A percentile compares a stretch with the other conserved stretches of the same genome.
phyloP scores from a whole-genome alignment of 1,140 invertebrate genomes.

The Caenorhabditis elegans region DNA sequence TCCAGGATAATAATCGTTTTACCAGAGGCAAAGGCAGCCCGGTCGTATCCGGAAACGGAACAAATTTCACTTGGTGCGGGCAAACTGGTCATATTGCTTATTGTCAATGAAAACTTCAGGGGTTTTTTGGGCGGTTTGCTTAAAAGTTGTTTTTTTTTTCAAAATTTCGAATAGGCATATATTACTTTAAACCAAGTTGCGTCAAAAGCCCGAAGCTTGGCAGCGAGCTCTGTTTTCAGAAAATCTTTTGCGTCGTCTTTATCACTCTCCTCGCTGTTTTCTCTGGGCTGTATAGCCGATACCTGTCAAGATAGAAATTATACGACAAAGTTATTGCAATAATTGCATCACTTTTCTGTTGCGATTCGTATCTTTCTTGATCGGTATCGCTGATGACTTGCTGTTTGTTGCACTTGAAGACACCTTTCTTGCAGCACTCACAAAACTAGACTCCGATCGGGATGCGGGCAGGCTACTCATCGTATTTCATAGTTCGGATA shows the following conservation, averaged over 20 bases:
- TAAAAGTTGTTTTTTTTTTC: neutral
- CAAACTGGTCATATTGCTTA: slow-evolving; percentile 19
- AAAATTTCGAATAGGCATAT: neutral
- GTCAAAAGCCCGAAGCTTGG: neutral
- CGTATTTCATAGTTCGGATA: neutral
- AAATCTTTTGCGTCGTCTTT: slow-evolving; percentile 12
- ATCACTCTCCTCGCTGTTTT: slow-evolving; percentile 16
- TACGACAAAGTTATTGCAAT: neutral
- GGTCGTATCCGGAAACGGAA: neutral
- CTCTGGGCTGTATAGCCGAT: slow-evolving; percentile 13
- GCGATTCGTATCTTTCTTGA: slow-evolving; percentile 26
- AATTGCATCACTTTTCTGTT: slow-evolving; percentile 27
- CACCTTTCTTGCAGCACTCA: neutral
- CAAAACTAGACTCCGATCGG: neutral
- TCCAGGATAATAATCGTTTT: neutral
- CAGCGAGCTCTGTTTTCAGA: neutral
- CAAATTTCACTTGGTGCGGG: neutral
- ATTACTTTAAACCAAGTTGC: neutral
- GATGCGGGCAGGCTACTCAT: slow-evolving; percentile 2
- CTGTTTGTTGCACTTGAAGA: neutral
- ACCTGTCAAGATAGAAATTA: neutral
- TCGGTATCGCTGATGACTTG: slow-evolving; percentile 2
- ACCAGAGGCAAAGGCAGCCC: neutral
- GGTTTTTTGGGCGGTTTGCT: slow-evolving; percentile 25
- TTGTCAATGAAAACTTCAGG: slow-evolving; percentile 12